phyloP scores from a whole-genome alignment of 2,113 vertebrate species.

The Tretioscincus oriximinensis region DNA sequence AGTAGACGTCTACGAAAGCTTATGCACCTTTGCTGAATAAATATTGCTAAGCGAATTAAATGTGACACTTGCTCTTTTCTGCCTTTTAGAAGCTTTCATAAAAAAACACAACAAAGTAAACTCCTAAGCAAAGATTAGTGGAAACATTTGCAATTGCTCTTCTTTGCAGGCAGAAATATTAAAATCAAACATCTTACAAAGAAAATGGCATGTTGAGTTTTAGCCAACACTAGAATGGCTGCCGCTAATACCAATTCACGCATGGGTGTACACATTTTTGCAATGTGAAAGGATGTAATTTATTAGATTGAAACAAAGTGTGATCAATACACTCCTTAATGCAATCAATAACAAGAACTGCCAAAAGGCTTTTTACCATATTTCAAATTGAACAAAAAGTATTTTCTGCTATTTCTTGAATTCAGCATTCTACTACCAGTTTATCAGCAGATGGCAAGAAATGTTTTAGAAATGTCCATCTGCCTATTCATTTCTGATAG shows the following conservation, averaged over 20 bases:
- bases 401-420: slow-evolving; percentile 19
- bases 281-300: not conserved
- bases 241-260: not conserved
- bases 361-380: slow-evolving; percentile 23
- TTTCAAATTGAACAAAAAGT: not conserved
- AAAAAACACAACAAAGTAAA: not conserved
- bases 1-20: no score
- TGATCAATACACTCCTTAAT: slow-evolving; percentile 5
- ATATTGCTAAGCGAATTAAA: not conserved
- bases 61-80: not conserved
- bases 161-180: not conserved
- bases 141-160: not conserved
- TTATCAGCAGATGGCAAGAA: slow-evolving; percentile 36
- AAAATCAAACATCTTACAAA: not conserved
- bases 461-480: slow-evolving; percentile 26
- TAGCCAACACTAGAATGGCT: not conserved
- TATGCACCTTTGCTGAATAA: no score
- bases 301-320: slow-evolving; percentile 13
- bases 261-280: not conserved
- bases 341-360: slow-evolving; percentile 14
- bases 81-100: not conserved
- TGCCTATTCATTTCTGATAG: slow-evolving; percentile 19
- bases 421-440: slow-evolving; percentile 23
- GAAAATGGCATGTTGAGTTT: not conserved
- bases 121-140: slow-evolving; percentile 13